Base-by-base conservation (phyloP, 2,113 vertebrate genomes). In the Paralichthys olivaceus region DNA sequence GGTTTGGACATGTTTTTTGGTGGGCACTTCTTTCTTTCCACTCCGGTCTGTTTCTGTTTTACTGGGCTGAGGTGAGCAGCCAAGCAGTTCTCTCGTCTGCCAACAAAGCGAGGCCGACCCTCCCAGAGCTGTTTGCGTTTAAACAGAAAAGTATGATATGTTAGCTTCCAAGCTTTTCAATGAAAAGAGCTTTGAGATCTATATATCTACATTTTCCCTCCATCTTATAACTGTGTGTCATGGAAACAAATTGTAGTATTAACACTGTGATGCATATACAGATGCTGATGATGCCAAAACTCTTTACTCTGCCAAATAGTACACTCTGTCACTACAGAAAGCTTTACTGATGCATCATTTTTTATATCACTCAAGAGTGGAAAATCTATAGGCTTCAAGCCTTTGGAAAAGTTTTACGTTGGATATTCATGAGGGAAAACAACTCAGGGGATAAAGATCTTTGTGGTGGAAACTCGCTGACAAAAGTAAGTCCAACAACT, bases 11-110 rank as follows among this genome's bases (percentile, higher is more conserved):
- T 69, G 65, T 85, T 90, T 85, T 89, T 19, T 37, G 69, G 67
- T 69, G 84, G 59, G 77, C 77, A 83, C 67, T 74, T 62, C 49
- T 81, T 28, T 72, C 65, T 85, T 70, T 90, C 80, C 85, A 87
- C 81, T 79, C 84, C 60, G 68, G 77, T 87, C 93, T 94, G 92
- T 72, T 89, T 91, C 87, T 88, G 77, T 90, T 94, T 91, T 88
- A 81, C 68, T 84, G 84, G 67, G 66, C 58, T 22, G 80, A 83
- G 76, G 47, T 70, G 78, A 84, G 56, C 71, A 23, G 91, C 90
- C 90, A 94, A 85, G 76, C 51, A 17, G 56, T 69, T 68, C 51
- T 62, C 55, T 67, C 20, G 73, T 71, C 83, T 92, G 87, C 88
- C 92, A 93, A 37, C 54, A 43, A 62, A 80, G 69, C 14, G 28